Conservation (phyloP, 2,113 vertebrate species). For the Poicephalus gulielmi region DNA sequence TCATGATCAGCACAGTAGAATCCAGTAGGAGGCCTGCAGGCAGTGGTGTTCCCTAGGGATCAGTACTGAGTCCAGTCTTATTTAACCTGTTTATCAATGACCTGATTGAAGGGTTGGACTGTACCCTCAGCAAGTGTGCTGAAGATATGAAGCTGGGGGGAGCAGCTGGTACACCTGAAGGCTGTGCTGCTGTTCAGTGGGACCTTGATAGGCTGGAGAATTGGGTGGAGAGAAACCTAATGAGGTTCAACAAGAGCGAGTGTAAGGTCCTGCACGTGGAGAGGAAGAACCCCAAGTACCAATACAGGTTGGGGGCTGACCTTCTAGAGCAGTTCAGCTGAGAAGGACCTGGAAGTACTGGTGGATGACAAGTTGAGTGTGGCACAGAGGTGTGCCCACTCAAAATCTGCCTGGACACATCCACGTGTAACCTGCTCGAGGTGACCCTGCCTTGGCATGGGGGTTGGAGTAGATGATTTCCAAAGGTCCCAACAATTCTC, state of each 20-base stretch:
- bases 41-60: not conserved
- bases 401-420: not conserved
- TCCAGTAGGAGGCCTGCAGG: not conserved
- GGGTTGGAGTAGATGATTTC: not conserved
- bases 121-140: not conserved
- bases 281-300: not conserved
- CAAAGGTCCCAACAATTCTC: not conserved
- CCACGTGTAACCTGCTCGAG: not conserved
- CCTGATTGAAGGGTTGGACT: not conserved
- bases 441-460: not conserved
- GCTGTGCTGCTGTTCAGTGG: not conserved
- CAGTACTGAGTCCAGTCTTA: not conserved
- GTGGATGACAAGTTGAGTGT: not conserved
- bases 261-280: not conserved
- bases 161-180: not conserved
- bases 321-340: not conserved
- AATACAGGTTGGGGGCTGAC: not conserved
- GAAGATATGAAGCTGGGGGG: not conserved
- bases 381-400: not conserved
- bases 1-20: not conserved
- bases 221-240: not conserved
- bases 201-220: not conserved
- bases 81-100: not conserved
- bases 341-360: not conserved
- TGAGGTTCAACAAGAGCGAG: not conserved